Evolutionary conservation across 35 echinoderm and acorn worm species (phyloP).

Genomic region (Eucidaris tribuloides): DNA sequence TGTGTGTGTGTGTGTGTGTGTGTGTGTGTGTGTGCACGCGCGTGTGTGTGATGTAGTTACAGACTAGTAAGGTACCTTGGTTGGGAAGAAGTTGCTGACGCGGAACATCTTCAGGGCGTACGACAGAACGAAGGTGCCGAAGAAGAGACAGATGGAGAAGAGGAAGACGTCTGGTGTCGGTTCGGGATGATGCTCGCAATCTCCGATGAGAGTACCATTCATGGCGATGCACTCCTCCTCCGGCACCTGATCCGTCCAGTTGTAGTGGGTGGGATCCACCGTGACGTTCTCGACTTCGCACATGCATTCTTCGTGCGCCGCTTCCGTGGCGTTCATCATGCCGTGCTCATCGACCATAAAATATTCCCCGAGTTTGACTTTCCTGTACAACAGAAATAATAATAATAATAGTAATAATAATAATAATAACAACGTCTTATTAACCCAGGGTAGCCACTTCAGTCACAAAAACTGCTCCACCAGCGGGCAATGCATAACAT

Average conservation of each 20-base stretch:
- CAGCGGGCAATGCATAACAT: too few species aligned
- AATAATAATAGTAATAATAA: neutral
- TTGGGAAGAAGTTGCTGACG: constrained; percentile 79
- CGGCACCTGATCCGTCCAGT: constrained; percentile 49
- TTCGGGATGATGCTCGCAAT: constrained; percentile 41
- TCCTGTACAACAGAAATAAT: neutral
- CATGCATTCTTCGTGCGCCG: too few species aligned
- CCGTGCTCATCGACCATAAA: neutral
- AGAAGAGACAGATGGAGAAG: constrained; percentile 72
- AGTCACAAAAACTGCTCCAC: too few species aligned
- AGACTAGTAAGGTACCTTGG: too few species aligned
- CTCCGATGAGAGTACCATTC: constrained; percentile 57
- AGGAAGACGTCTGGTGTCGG: constrained; percentile 81
- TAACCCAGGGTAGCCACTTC: too few species aligned
- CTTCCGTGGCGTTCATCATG: neutral
- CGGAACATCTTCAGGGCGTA: constrained; percentile 79
- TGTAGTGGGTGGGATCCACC: neutral
- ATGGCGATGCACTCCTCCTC: constrained; percentile 50
- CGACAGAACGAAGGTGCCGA: constrained; percentile 64
- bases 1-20: too few species aligned
- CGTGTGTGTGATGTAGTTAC: too few species aligned
- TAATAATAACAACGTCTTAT: too few species aligned
- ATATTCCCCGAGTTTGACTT: constrained; percentile 5
- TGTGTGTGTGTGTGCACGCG: too few species aligned
- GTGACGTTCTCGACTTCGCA: constrained; percentile 45